Percentiles rank a stretch among this genome's conserved stretches.
Evolutionary conservation across 2,888 invertebrate species (phyloP).

Genomic region (Scaeva pyrastri): DNA sequence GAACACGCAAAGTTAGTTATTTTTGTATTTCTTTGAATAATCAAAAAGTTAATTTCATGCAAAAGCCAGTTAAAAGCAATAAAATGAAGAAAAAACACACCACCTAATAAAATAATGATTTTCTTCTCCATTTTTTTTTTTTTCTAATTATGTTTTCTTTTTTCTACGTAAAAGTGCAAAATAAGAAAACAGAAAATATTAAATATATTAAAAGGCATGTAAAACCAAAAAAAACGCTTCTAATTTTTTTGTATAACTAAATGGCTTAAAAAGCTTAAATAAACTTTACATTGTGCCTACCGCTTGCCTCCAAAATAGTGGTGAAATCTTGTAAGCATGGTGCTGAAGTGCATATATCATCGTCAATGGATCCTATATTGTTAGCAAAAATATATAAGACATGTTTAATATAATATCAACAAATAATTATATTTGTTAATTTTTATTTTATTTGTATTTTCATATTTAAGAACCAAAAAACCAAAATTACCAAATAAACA

Average conservation of each 20-base stretch:
- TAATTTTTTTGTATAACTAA: conserved; percentile 6
- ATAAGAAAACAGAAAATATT: conserved; percentile 3
- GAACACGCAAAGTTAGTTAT: conserved; percentile 56
- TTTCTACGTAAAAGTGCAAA: conserved; percentile 22
- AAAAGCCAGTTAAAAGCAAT: conserved; percentile 62
- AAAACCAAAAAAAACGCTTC: conserved; percentile 11
- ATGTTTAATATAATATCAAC: neutral
- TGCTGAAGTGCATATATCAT: conserved; percentile 82
- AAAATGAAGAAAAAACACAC: conserved; percentile 54
- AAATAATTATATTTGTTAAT: conserved; percentile 12
- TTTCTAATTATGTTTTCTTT: conserved; percentile 35
- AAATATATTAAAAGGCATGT: conserved; percentile 8
- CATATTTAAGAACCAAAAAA: neutral
- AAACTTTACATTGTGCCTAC: conserved; percentile 81
- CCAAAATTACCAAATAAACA: neutral
- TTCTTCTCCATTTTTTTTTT: neutral
- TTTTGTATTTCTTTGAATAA: conserved; percentile 9
- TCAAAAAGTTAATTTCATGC: conserved; percentile 69
- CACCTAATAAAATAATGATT: conserved; percentile 52
- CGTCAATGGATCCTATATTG: conserved; percentile 75
- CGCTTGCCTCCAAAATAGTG: conserved; percentile 84
- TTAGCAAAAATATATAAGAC: conserved; percentile 49
- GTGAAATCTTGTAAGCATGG: conserved; percentile 85
- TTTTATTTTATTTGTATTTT: neutral
- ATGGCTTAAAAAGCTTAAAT: conserved; percentile 58